A percentile compares a stretch with the other conserved stretches of the same genome.
Conservation (phyloP, 1,140 invertebrate species). For the Kradibia gibbosae region DNA sequence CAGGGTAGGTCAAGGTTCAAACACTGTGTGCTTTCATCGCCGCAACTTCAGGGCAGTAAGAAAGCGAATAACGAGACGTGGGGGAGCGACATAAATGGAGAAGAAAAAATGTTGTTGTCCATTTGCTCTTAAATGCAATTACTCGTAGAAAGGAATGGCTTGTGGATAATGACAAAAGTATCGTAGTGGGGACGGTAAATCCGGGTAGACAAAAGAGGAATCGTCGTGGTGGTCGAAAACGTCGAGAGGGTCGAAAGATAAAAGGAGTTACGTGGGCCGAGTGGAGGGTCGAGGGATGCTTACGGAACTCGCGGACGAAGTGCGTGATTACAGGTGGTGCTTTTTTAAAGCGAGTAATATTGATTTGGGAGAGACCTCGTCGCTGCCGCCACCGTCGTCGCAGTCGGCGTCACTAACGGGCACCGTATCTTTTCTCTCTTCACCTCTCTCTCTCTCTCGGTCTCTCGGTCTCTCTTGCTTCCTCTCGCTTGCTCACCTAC, state of each 20-base stretch:
- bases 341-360: constrained; percentile 72
- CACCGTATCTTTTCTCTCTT: not conserved
- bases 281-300: not conserved
- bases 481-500: not conserved
- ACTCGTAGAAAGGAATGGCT: not conserved
- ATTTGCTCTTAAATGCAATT: not conserved
- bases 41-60: not conserved
- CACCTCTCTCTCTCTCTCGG: not conserved
- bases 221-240: not conserved
- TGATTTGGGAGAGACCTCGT: constrained; percentile 71
- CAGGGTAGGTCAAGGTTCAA: not conserved
- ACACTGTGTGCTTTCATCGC: not conserved
- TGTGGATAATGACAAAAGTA: not conserved
- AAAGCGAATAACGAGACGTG: not conserved
- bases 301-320: constrained; percentile 42
- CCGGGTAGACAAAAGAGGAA: not conserved
- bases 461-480: not conserved
- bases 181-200: too few species aligned
- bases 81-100: not conserved
- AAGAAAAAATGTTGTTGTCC: not conserved
- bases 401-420: not conserved
- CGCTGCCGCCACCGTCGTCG: constrained; percentile 58
- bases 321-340: constrained; percentile 61
- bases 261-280: not conserved
- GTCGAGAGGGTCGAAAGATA: not conserved